phyloP scores from a whole-genome alignment of 1,140 invertebrate genomes.

The Halesus radiatus region DNA sequence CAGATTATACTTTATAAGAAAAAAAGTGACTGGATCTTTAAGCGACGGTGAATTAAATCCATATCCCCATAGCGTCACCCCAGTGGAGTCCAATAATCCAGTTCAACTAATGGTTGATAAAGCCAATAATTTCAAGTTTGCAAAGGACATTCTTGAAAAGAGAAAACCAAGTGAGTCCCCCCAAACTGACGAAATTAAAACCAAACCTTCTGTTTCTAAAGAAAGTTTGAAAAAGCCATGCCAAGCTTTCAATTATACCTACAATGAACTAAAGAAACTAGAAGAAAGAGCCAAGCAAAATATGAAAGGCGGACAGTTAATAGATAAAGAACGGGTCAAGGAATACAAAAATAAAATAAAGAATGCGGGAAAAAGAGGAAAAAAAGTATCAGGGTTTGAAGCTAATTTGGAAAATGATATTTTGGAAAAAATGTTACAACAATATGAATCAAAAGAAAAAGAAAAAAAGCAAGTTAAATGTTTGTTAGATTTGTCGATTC shows the following conservation, averaged over 20 bases:
- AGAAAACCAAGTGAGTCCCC: slow-evolving; percentile 5
- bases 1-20: slow-evolving; percentile 34
- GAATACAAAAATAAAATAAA: slow-evolving; percentile 63
- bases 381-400: slow-evolving; percentile 64
- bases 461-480: slow-evolving; percentile 69
- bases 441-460: slow-evolving; percentile 67
- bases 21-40: not conserved
- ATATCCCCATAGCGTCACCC: no score
- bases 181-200: not conserved
- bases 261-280: slow-evolving; percentile 62
- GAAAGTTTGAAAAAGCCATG: slow-evolving; percentile 48
- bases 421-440: slow-evolving; percentile 62
- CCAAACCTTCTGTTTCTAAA: not conserved
- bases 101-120: not conserved
- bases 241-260: slow-evolving; percentile 63
- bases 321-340: slow-evolving; percentile 62
- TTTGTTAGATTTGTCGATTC: slow-evolving; percentile 72
- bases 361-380: slow-evolving; percentile 40
- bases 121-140: not conserved
- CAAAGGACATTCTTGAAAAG: slow-evolving; percentile 11
- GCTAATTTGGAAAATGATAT: slow-evolving; percentile 64
- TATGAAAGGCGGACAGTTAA: slow-evolving; percentile 58
- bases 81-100: not conserved
- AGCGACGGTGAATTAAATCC: not conserved
- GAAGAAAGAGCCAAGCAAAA: slow-evolving; percentile 60